phyloP scores from a whole-genome alignment of 2,113 vertebrate genomes.

The Gopherus flavomarginatus region DNA sequence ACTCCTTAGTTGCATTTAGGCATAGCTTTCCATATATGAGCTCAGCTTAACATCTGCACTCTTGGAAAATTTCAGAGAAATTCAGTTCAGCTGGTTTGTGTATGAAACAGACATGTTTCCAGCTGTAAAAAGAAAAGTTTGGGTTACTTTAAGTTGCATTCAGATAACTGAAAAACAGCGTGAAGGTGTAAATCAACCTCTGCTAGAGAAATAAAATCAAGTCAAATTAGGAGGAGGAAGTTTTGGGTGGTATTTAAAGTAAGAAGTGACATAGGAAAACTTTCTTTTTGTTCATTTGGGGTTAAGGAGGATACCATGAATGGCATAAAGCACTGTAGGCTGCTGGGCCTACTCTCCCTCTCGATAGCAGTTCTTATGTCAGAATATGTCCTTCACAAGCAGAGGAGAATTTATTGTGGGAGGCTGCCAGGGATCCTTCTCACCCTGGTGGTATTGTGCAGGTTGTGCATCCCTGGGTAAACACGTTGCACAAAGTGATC shows the following conservation, averaged over 20 bases:
- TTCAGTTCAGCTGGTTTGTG: neutral
- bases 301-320: neutral
- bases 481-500: neutral
- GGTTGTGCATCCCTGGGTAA: neutral
- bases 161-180: neutral
- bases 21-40: neutral
- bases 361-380: neutral
- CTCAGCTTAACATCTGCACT: neutral
- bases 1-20: neutral
- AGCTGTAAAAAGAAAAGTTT: neutral
- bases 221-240: neutral
- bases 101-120: neutral
- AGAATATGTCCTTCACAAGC: neutral
- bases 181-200: neutral
- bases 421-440: neutral
- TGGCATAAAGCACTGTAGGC: neutral
- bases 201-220: neutral
- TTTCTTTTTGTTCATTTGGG: neutral
- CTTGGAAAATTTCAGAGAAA: neutral
- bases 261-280: neutral
- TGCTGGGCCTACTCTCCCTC: neutral
- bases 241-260: neutral
- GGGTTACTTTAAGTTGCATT: neutral
- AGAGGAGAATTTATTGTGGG: neutral
- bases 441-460: neutral